Evolutionary conservation across 2,888 invertebrate genomes (phyloP).

Genomic region (Sacculina carcini): DNA sequence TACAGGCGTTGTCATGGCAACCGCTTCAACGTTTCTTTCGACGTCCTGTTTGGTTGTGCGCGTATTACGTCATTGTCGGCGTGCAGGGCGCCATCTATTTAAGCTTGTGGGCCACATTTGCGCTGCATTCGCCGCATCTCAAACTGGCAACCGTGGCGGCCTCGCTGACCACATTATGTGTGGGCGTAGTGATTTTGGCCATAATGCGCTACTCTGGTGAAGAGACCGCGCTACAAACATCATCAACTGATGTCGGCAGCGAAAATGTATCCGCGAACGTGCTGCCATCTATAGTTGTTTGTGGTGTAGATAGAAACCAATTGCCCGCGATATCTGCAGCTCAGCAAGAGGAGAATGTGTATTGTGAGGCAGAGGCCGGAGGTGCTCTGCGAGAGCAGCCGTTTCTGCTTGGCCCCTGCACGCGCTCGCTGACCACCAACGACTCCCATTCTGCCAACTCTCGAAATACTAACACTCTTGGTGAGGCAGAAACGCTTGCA

Average conservation of each 20-base stretch:
- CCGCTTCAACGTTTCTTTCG: too few species aligned
- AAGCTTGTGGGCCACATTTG: not conserved
- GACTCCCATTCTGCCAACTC: constrained; percentile 12
- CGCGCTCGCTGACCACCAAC: constrained; percentile 10
- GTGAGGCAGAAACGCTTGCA: not conserved
- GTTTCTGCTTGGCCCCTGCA: constrained; percentile 9
- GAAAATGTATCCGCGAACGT: constrained; percentile 7
- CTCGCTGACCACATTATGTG: not conserved
- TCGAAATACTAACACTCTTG: constrained; percentile 11
- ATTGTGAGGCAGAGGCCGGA: not conserved
- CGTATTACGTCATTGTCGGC: constrained; percentile 10
- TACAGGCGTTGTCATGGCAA: too few species aligned
- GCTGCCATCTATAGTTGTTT: too few species aligned
- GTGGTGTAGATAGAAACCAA: too few species aligned
- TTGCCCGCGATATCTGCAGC: too few species aligned
- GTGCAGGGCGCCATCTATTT: constrained; percentile 8
- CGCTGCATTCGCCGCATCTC: not conserved
- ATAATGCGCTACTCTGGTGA: not conserved
- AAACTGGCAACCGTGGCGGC: not conserved
- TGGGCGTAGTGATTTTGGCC: not conserved
- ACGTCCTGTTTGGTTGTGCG: constrained; percentile 9
- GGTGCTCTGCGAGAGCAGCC: constrained; percentile 4
- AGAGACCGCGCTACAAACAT: not conserved
- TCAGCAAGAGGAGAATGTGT: not conserved
- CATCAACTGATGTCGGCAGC: too few species aligned